Percentiles rank a stretch among this genome's conserved stretches.
These are phyloP conservation scores for Daphoenositta chrysoptera DNA, from an alignment of 2,113 vertebrate species.

Conservation along the genomic window DNA sequence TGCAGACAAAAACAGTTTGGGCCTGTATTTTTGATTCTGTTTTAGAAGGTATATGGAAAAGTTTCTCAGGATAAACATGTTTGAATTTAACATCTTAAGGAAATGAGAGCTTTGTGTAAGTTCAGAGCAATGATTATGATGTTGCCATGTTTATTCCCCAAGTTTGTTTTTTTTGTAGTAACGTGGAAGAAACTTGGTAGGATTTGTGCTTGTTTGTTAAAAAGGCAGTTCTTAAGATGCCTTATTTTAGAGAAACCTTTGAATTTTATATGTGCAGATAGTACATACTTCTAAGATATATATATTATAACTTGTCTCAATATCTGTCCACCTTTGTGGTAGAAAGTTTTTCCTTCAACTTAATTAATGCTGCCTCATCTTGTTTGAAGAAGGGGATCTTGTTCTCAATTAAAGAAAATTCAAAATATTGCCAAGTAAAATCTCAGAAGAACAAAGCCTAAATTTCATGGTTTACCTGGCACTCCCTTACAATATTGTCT, in stretches of 20 bases:
- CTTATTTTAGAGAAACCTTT: not conserved
- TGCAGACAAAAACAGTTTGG: not conserved
- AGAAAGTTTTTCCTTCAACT: not conserved
- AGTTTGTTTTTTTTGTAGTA: not conserved
- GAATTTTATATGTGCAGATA: not conserved
- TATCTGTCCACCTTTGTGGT: not conserved
- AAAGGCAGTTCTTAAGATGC: not conserved
- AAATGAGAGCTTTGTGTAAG: not conserved
- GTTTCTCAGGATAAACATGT: not conserved
- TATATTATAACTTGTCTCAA: fast-evolving
- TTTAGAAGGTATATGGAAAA: not conserved
- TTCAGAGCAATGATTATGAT: not conserved
- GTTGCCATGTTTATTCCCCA: not conserved
- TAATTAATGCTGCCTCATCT: not conserved
- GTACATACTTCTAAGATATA: not conserved
- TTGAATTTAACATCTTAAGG: not conserved
- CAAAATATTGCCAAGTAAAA: not conserved
- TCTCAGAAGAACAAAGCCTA: not conserved
- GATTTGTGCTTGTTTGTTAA: not conserved
- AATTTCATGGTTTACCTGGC: not conserved
- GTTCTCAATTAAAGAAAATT: not conserved
- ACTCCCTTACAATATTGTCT: not conserved
- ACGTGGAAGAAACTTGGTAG: not conserved
- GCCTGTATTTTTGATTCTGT: fast-evolving
- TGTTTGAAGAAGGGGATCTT: not conserved